Evolutionary conservation across 1,140 invertebrate genomes (phyloP), one percentile per base, ranked within the genome.

Genomic region (Amyelois transitella): DNA sequence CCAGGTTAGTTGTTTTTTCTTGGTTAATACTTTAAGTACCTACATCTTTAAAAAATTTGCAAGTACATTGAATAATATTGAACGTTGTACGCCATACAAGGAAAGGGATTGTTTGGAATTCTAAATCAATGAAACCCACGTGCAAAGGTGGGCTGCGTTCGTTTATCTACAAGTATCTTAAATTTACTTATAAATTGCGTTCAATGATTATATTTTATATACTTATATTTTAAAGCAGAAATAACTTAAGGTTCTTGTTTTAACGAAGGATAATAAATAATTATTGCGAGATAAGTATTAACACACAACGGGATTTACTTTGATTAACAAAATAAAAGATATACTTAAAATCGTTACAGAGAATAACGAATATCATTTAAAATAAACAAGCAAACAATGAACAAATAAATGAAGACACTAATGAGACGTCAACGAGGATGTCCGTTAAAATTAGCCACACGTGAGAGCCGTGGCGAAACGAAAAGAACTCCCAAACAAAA

Each of bases 321-420:
- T n/a, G n/a, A n/a, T n/a, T n/a, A n/a, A n/a, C n/a, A n/a, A n/a
- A 5, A 28, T 8, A 4, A 8, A 24, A 3, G 22, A 24, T 24
- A 24, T n/a, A 24, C 22, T 24, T 8, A 24, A 24, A 24, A 24
- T 5, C 22, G 8, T 24, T 24, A 24, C 22, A 3, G 6, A 21
- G 45, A 48, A 21, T 21, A 4, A 19, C 19, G 43, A n/a, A 62
- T 59, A 53, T 18, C 53, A 60, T 69, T 66, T 14, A 70, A 75
- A 69, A 74, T 69, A 74, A 61, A 72, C 52, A 18, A 69, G 64
- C 64, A 75, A 69, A 67, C 68, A 75, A 64, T 69, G 55, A 62
- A 64, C 62, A 70, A 58, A 56, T 65, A 72, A 73, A 74, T 62
- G 72, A 63, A 72, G 67, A 71, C 75, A 70, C 68, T 76, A 79